Evolutionary conservation across 30 jellyfish, hydroid and myxozoan genomes (phyloP).

Genomic region (Euphysa ruthae): DNA sequence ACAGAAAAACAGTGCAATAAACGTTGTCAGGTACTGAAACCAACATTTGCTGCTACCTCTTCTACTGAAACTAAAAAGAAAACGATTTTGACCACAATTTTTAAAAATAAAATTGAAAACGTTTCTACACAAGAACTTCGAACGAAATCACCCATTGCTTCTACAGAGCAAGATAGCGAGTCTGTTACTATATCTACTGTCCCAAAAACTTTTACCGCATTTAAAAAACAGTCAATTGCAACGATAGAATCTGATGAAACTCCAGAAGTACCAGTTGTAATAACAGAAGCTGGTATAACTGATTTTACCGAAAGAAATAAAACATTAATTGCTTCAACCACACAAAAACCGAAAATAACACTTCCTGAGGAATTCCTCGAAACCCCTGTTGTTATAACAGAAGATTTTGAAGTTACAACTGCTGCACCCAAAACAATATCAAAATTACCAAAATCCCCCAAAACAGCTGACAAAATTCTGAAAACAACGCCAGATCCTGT

Average conservation of each 20-base stretch:
- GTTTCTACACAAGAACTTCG: not conserved
- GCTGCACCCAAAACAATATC: not conserved
- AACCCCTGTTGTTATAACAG: not conserved
- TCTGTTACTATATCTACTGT: not conserved
- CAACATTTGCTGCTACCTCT: too few relatives aligned
- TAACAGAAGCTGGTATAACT: too few relatives aligned
- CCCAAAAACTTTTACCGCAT: not conserved
- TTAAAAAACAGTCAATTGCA: not conserved
- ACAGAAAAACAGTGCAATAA: slow-evolving; percentile 41
- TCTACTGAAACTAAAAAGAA: too few relatives aligned
- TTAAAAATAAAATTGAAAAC: not conserved
- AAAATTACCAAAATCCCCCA: too few relatives aligned
- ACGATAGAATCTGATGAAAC: not conserved
- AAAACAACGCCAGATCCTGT: too few relatives aligned
- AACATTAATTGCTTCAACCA: too few relatives aligned
- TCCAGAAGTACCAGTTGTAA: not conserved
- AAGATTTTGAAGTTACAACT: not conserved
- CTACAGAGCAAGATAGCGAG: not conserved
- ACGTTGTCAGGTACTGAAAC: slow-evolving; percentile 47
- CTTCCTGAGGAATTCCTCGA: too few relatives aligned
- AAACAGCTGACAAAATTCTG: too few relatives aligned
- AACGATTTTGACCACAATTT: too few relatives aligned
- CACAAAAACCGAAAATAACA: too few relatives aligned
- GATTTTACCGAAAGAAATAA: too few relatives aligned
- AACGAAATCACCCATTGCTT: not conserved